Base-by-base conservation (phyloP, 1,140 invertebrate genomes). In the Macrobrachium rosenbergii region DNA sequence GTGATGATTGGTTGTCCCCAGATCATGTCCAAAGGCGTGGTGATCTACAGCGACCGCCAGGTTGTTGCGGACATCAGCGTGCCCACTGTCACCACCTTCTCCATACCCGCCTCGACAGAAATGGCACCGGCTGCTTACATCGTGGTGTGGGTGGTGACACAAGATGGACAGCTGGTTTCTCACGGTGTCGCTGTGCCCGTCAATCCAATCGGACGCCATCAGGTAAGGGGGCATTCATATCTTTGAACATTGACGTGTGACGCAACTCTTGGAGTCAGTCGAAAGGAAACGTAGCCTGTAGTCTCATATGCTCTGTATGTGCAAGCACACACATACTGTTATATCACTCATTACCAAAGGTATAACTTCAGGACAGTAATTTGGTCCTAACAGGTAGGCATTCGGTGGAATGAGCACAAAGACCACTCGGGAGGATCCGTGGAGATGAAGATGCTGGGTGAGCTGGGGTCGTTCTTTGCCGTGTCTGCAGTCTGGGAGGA, bases 121-220 rank as follows among this genome's bases (percentile, higher is more conserved):
- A 95, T 95, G 94, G 92, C 94, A 16, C 94, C 94, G 0, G 93
- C 91, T 2, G 94, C 94, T 88, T 92, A 92, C n/a, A 91, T 95
- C 5, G 88, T 95, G 2, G 94, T 94, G 3, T 94, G 93, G 88
- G 92, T 92, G 81, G 91, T 94, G 2, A 90, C 92, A 52, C 59
- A 75, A 21, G 90, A 91, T 37, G 93, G 93, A 37, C 92, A 94
- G 88, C 90, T 95, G 12, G 90, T 95, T 1, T 91, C 93, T 8
- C 94, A 95, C 89, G 92, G 92, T 52, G 90, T 94, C 14, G 93
- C 92, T 82, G 92, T 95, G 82, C 94, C 94, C 77, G 93, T 95
- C 92, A 88, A 91, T 93, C 92, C 93, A 93, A 91, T 91, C 43
- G 87, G 90, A 37, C 28, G 81, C 19, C 90, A 89, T 60, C 82